Percentiles rank a stretch among this genome's conserved stretches.
These are phyloP conservation scores for Idaea dimidiata DNA, from an alignment of 2,888 invertebrate genomes.

Conservation along the genomic window DNA sequence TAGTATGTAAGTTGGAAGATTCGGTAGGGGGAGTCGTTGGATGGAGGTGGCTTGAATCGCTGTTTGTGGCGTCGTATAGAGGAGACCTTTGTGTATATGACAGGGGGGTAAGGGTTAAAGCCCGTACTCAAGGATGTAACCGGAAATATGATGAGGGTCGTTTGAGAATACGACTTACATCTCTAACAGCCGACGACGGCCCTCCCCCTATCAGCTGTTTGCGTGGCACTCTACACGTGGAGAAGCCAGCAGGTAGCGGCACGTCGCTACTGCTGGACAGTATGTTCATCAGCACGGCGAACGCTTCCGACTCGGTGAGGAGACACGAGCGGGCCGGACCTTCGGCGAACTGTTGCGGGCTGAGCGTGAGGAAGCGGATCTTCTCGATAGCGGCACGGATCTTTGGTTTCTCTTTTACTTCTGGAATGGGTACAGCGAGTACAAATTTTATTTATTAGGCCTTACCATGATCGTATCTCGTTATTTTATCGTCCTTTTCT, in stretches of 20 bases:
- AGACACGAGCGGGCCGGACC: constrained; percentile 89
- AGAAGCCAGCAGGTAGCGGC: constrained; percentile 88
- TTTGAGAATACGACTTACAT: constrained; percentile 40
- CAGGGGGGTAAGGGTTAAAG: no score
- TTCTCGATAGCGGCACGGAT: constrained; percentile 86
- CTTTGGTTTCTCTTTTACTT: constrained; percentile 55
- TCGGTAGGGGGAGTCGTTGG: no score
- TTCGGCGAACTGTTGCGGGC: constrained; percentile 91
- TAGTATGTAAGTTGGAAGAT: no score
- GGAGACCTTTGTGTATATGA: no score
- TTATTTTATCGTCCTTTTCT: no score
- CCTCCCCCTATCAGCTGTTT: constrained; percentile 64
- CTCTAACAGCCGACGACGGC: constrained; percentile 38
- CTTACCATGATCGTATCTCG: no score
- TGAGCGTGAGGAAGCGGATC: constrained; percentile 89
- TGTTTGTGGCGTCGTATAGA: no score
- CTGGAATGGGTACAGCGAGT: constrained; percentile 29
- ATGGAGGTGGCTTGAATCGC: no score
- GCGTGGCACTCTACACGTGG: constrained; percentile 73
- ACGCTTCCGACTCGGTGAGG: constrained; percentile 88
- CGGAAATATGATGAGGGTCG: no score
- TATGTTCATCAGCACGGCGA: constrained; percentile 91
- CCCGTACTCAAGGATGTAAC: no score
- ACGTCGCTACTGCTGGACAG: constrained; percentile 85
- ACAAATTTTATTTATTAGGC: no score